These are phyloP conservation scores for Malthinus seriepunctatus DNA, from an alignment of 2,888 invertebrate genomes.

Conservation along the genomic window DNA sequence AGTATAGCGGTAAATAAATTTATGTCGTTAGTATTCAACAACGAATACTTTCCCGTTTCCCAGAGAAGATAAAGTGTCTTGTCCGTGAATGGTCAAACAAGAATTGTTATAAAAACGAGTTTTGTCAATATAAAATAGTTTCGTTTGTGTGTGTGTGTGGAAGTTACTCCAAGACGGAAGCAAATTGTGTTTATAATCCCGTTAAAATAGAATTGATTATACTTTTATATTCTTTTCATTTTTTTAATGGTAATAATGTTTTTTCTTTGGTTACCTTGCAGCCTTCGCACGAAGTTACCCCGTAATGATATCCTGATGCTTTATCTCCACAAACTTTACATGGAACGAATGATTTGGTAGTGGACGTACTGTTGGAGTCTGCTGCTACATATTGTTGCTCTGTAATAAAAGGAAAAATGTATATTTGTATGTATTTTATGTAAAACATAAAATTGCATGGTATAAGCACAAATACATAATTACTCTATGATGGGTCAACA, in stretches of 20 bases:
- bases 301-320: constrained; percentile 96
- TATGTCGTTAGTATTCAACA: constrained; percentile 1
- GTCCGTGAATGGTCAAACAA: constrained; percentile 17
- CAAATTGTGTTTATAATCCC: constrained; percentile 5
- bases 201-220: constrained; percentile 4
- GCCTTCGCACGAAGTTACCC: constrained; percentile 97
- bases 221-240: not conserved
- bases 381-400: constrained; percentile 76
- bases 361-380: constrained; percentile 77
- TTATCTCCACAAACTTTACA: constrained; percentile 98
- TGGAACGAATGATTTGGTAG: constrained; percentile 85
- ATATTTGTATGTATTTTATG: too few relatives aligned
- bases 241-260: not conserved
- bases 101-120: constrained; percentile 20
- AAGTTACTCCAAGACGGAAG: constrained; percentile 4
- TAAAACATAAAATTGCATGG: too few relatives aligned
- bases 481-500: too few relatives aligned
- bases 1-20: not conserved
- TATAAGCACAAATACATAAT: too few relatives aligned
- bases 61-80: constrained; percentile 3
- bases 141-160: not conserved
- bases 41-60: not conserved
- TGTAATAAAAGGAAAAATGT: constrained; percentile 46
- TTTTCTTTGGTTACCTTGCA: constrained; percentile 74
- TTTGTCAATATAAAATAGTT: constrained; percentile 11